phyloP scores from a whole-genome alignment of 2,797 vertebrate species.

The Acomys russatus region DNA sequence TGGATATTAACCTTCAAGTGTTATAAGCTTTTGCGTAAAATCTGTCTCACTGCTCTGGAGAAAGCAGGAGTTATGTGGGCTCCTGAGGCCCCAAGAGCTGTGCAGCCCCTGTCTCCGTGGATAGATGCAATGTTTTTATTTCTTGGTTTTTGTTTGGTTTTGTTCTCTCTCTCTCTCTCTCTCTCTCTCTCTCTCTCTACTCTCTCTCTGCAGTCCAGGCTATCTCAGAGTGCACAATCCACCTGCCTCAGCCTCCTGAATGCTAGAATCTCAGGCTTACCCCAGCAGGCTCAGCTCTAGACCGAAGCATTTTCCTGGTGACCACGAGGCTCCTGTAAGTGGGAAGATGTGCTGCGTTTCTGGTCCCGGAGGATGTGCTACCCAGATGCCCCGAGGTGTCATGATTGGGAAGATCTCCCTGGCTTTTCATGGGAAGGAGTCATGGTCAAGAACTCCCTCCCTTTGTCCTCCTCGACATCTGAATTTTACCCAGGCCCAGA shows the following conservation, averaged over 20 bases:
- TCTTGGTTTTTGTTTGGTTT: neutral
- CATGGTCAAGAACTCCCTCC: neutral
- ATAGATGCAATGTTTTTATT: neutral
- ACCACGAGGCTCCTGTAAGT: neutral
- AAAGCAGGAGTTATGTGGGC: neutral
- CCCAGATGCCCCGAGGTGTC: rapidly evolving
- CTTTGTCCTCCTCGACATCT: neutral
- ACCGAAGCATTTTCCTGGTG: neutral
- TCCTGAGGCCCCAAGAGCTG: rapidly evolving
- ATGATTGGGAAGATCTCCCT: neutral
- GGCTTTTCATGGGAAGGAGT: too few species aligned
- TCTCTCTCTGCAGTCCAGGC: neutral
- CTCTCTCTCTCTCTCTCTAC: too few species aligned
- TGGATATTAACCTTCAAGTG: neutral
- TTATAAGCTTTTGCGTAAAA: neutral
- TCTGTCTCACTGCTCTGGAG: neutral
- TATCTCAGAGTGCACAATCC: neutral
- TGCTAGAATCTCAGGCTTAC: neutral
- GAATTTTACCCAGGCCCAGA: neutral
- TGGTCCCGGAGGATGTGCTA: neutral
- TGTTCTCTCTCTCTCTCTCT: neutral
- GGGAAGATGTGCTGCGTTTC: rapidly evolving
- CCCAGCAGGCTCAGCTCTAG: neutral
- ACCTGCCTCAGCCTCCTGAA: neutral
- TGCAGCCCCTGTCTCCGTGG: neutral